phyloP scores from a whole-genome alignment of 2,888 invertebrate genomes.

The Drosophila infuscata region DNA sequence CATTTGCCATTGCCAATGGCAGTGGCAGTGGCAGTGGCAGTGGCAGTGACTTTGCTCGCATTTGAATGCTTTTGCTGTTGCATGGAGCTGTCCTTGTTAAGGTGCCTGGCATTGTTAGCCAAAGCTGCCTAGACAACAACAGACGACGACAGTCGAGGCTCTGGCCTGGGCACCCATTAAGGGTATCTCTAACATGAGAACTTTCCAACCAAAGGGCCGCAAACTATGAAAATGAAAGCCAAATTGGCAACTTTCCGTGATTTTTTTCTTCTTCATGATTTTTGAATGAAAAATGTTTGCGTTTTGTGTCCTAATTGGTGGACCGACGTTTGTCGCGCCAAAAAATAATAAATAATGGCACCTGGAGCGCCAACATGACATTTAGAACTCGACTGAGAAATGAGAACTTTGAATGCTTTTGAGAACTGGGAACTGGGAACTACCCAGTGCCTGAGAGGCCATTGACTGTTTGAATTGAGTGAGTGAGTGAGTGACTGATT shows the following conservation, averaged over 20 bases:
- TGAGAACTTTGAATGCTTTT: conserved; percentile 9
- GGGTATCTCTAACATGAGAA: conserved; percentile 54
- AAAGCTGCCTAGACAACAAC: conserved; percentile 1
- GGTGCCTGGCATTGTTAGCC: conserved; percentile 51
- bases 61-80: conserved; percentile 49
- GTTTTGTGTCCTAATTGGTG: conserved; percentile 75
- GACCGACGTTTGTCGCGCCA: conserved; percentile 65
- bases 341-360: conserved; percentile 74
- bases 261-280: neutral
- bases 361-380: conserved; percentile 63
- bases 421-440: conserved; percentile 43
- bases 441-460: conserved; percentile 50
- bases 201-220: conserved; percentile 51
- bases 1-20: conserved; percentile 13
- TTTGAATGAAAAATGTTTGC: conserved; percentile 68
- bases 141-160: conserved; percentile 9
- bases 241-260: conserved; percentile 66
- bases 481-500: conserved; percentile 60
- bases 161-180: conserved; percentile 45
- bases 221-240: conserved; percentile 75
- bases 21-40: conserved; percentile 28
- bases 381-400: conserved; percentile 29
- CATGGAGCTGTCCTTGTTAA: conserved; percentile 52
- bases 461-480: conserved; percentile 63
- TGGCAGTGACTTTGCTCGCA: conserved; percentile 57